phyloP scores from a whole-genome alignment of 2,797 vertebrate genomes.

The Melanotaenia pygmaea region DNA sequence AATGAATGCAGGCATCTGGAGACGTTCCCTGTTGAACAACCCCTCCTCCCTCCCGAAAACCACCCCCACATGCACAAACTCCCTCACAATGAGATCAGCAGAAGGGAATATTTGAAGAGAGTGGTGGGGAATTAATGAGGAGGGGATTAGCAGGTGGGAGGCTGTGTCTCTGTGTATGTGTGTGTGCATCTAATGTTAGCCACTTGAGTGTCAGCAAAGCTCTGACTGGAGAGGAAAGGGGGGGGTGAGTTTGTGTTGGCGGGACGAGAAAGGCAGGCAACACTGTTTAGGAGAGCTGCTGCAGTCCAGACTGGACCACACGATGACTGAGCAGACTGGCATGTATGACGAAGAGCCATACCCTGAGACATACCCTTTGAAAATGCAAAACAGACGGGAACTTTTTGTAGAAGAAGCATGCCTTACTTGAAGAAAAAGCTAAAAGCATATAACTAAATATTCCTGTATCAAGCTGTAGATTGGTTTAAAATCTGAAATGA shows the following conservation, averaged over 20 bases:
- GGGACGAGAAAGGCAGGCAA: conserved; percentile 19
- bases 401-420: conserved; percentile 15
- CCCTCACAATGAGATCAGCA: conserved; percentile 62
- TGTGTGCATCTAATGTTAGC: conserved; percentile 37
- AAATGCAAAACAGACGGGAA: conserved; percentile 4
- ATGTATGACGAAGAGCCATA: conserved; percentile 23
- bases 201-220: conserved; percentile 72
- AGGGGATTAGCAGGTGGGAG: conserved; percentile 90
- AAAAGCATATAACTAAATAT: not conserved
- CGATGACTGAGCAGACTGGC: conserved; percentile 48
- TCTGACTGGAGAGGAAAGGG: conserved; percentile 18
- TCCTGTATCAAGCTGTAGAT: not conserved
- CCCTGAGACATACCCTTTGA: too few relatives aligned
- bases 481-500: not conserved
- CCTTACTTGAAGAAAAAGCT: conserved; percentile 1
- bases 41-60: not conserved
- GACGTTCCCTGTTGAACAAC: conserved; percentile 31
- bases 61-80: conserved; percentile 24
- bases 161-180: conserved; percentile 27
- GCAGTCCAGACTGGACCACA: conserved; percentile 43
- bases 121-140: conserved; percentile 92
- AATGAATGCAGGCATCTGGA: conserved; percentile 29
- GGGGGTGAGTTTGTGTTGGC: conserved; percentile 53
- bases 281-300: conserved; percentile 46
- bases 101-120: conserved; percentile 83